Evolutionary conservation across 2,888 invertebrate species (phyloP).

Genomic region (Cantharis rustica): DNA sequence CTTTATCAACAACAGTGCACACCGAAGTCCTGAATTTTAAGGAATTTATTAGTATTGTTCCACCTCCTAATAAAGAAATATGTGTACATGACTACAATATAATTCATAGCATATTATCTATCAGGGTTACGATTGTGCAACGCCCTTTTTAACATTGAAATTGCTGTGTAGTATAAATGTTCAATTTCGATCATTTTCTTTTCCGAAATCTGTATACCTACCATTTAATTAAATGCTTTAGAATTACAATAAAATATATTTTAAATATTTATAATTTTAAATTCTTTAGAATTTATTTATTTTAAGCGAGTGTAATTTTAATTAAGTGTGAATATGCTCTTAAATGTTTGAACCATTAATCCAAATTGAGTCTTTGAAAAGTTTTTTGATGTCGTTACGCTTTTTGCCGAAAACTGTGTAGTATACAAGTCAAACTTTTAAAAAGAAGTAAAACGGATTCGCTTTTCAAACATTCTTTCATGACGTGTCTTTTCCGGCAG

Average conservation of each 20-base stretch:
- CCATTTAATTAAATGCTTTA: conserved; percentile 9
- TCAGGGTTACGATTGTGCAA: conserved; percentile 7
- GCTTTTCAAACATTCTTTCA: conserved; percentile 47
- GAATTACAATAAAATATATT: conserved; percentile 3
- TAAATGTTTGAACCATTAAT: conserved; percentile 45
- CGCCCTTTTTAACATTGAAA: conserved; percentile 2
- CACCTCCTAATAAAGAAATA: conserved; percentile 8
- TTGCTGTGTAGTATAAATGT: neutral
- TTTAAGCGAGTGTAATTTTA: neutral
- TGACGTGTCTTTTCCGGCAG: conserved; percentile 37
- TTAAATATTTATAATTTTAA: neutral
- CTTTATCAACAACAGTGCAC: neutral
- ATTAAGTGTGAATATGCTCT: neutral
- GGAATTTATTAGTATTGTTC: conserved; percentile 11
- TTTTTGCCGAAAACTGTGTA: conserved; percentile 40
- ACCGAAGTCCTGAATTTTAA: neutral
- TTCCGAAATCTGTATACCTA: neutral
- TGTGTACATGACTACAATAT: conserved; percentile 9
- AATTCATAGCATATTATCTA: conserved; percentile 5
- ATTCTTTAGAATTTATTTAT: neutral
- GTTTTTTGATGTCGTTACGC: conserved; percentile 40
- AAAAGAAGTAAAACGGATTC: conserved; percentile 48
- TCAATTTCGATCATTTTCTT: neutral
- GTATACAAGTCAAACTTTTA: conserved; percentile 44
- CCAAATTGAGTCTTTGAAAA: conserved; percentile 49